Evolutionary conservation across 2,888 invertebrate species (phyloP), one percentile per base, ranked within the genome.

Genomic region (Griposia aprilina): DNA sequence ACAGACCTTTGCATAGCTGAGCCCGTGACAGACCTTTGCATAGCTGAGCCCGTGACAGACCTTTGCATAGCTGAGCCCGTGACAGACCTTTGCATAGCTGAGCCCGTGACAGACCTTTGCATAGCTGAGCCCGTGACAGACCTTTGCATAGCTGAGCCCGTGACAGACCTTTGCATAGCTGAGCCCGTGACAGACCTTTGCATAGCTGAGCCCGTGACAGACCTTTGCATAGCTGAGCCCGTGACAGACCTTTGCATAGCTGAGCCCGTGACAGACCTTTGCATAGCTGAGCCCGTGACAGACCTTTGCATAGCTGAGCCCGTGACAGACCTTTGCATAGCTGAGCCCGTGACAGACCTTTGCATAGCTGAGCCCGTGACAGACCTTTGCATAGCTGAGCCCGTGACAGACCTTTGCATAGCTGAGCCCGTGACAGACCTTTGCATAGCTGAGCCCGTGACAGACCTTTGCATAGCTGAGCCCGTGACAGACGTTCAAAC

Each of bases 401-500:
- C 74, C 50, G 80, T 71, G 84, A 83, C 80, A 74, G 80, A 78
- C 62, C 74, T 89, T 68, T 80, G 74, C 82, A 79, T 72, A 75
- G 75, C 77, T 78, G 74, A 79, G 71, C 82, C 74, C 50, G 80
- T 71, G 84, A 83, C 80, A 74, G 80, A 78, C 62, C 74, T 89
- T 68, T 80, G 74, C 82, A 79, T 72, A 75, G 75, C 77, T 78
- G 74, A 79, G 71, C 82, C 74, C 50, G 80, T 71, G 84, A 83
- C 80, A 74, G 80, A 78, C 62, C 74, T 89, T 68, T 80, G 74
- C 82, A 79, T 72, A 75, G 75, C 77, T 78, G 74, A 79, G 71
- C 82, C 74, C 50, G 80, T 71, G 84, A 83, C 80, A 74, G 80
- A 78, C 84, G 82, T 48, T 76, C 82, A 52, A 77, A 81, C 89